Percentiles rank a stretch among this genome's conserved stretches.
phyloP scores from a whole-genome alignment of 2,797 vertebrate genomes.

The Sebastes minor region DNA sequence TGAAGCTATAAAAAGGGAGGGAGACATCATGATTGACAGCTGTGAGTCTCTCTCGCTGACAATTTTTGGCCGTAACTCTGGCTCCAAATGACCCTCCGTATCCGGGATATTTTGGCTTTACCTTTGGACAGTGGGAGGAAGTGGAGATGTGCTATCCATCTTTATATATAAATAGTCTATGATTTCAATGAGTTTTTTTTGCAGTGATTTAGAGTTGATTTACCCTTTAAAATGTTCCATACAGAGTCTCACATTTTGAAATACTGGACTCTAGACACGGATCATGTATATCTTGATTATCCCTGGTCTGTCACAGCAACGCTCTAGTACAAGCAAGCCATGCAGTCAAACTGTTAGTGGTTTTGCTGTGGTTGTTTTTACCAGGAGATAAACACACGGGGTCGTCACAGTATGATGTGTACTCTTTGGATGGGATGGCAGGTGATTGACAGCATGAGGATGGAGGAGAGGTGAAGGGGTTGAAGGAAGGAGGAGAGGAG shows the following conservation, averaged over 20 bases:
- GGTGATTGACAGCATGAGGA: conserved; percentile 73
- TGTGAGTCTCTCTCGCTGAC: too few species aligned
- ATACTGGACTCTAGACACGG: not conserved
- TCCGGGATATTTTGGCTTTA: too few species aligned
- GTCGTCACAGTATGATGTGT: conserved; percentile 87
- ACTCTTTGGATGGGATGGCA: conserved; percentile 84
- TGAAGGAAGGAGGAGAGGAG: conserved; percentile 51
- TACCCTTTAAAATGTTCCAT: not conserved
- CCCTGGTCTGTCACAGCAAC: not conserved
- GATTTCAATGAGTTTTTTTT: too few species aligned
- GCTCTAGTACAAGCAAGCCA: conserved; percentile 19
- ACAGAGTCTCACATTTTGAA: not conserved
- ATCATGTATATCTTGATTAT: not conserved
- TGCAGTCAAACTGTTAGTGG: conserved; percentile 55
- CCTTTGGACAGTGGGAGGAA: too few species aligned
- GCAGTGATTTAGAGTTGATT: conserved; percentile 6
- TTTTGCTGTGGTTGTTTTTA: conserved; percentile 69
- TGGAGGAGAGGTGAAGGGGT: conserved; percentile 49
- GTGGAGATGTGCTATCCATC: too few species aligned
- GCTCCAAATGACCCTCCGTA: too few species aligned
- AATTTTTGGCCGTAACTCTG: too few species aligned
- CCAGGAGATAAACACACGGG: conserved; percentile 84
- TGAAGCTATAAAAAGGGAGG: too few species aligned
- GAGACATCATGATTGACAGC: too few species aligned
- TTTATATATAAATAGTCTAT: not conserved